phyloP scores from a whole-genome alignment of 2,888 invertebrate species.

The Alviniconcha strummeri region DNA sequence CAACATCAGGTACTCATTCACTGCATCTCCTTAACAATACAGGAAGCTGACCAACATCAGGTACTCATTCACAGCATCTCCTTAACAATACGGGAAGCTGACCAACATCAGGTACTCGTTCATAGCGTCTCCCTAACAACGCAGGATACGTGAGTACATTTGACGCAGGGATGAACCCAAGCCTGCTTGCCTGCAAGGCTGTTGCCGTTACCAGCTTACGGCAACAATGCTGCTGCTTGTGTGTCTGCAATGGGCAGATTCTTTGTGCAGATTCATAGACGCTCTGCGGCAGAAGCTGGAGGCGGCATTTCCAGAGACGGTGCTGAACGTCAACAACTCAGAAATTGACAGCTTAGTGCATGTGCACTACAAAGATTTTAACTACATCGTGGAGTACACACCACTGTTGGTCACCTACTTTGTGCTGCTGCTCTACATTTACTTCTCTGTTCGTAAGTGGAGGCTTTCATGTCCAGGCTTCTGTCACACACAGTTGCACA shows the following conservation, averaged over 20 bases:
- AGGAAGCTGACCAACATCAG: no score
- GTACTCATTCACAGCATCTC: no score
- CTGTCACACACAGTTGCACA: not conserved
- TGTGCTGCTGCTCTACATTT: constrained; percentile 91
- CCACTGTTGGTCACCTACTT: constrained; percentile 90
- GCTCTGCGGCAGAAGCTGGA: constrained; percentile 77
- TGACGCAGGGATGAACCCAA: no score
- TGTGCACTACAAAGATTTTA: constrained; percentile 88
- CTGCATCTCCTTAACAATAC: no score
- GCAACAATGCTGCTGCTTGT: not conserved
- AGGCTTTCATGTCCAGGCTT: not conserved
- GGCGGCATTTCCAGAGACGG: constrained; percentile 58
- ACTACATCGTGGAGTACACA: constrained; percentile 75
- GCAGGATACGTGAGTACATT: no score
- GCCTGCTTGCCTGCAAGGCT: not conserved
- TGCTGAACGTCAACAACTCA: constrained; percentile 57
- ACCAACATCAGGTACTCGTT: no score
- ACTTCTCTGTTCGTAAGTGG: constrained; percentile 84
- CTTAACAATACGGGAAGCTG: no score
- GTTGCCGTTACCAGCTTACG: no score
- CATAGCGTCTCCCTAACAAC: no score
- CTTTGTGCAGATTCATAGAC: constrained; percentile 81
- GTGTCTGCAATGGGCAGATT: not conserved
- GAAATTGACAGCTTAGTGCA: constrained; percentile 75
- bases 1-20: no score